Percentiles rank a stretch among this genome's conserved stretches.
Evolutionary conservation across 2,113 vertebrate genomes (phyloP).

Genomic region (Nothocercus nigrocapillus): DNA sequence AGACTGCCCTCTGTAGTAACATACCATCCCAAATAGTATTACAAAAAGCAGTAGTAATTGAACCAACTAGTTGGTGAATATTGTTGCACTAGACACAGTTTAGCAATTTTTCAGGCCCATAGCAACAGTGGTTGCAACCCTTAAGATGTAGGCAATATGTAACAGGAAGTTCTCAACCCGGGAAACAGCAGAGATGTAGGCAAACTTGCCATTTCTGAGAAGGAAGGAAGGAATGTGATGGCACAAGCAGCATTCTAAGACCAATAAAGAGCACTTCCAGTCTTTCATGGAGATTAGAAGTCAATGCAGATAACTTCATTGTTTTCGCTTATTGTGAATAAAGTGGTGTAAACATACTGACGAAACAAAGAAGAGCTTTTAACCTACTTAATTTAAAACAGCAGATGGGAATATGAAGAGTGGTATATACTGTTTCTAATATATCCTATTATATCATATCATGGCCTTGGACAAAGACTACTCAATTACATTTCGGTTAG

Average conservation of each 20-base stretch:
- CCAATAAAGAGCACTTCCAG: not conserved
- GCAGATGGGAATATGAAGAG: not conserved
- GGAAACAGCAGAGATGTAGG: not conserved
- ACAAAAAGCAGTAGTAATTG: not conserved
- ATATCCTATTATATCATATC: not conserved
- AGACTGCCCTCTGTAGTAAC: not conserved
- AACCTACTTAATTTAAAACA: not conserved
- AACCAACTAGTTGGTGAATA: not conserved
- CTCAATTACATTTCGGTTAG: not conserved
- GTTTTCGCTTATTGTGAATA: not conserved
- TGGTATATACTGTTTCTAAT: not conserved
- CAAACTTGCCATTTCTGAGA: not conserved
- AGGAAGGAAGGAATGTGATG: not conserved
- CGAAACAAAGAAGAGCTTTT: not conserved
- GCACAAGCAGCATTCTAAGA: not conserved
- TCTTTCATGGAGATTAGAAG: not conserved
- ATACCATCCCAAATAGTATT: not conserved
- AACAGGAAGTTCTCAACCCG: not conserved
- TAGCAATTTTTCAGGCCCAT: not conserved
- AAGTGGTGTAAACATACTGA: not conserved
- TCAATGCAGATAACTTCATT: not conserved
- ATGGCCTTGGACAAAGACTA: not conserved
- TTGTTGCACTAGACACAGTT: not conserved
- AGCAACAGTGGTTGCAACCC: not conserved
- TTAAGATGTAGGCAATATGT: not conserved